Conservation (phyloP, 1,140 invertebrate species). For the Panulirus ornatus region DNA sequence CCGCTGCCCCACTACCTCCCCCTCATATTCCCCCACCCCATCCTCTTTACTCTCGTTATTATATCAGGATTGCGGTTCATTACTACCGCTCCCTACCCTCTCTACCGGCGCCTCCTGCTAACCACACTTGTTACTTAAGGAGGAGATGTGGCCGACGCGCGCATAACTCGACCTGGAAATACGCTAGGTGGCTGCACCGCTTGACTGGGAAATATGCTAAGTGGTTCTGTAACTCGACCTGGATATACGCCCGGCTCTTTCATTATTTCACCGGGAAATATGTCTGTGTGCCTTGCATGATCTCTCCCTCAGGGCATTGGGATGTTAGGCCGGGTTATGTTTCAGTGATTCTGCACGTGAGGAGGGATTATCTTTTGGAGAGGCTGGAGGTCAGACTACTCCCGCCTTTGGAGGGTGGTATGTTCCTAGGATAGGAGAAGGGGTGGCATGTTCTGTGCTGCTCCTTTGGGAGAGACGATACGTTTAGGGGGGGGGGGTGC, state of each 20-base stretch:
- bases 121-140: constrained; percentile 27
- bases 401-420: background rate
- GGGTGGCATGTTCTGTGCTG: too few species aligned
- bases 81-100: background rate
- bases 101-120: background rate
- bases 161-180: constrained; percentile 29
- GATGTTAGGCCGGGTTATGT: background rate
- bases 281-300: constrained; percentile 48
- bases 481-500: too few species aligned
- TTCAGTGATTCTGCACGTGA: background rate
- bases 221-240: constrained; percentile 52
- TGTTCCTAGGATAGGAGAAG: background rate
- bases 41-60: constrained; percentile 5
- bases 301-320: constrained; percentile 4
- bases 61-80: constrained; percentile 33
- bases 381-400: background rate
- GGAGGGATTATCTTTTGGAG: background rate
- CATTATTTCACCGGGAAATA: constrained; percentile 39
- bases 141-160: constrained; percentile 9
- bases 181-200: constrained; percentile 22
- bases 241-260: constrained; percentile 39
- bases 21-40: background rate
- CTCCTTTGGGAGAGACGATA: too few species aligned
- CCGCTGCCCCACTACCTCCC: background rate
- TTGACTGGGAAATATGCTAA: constrained; percentile 59